Evolutionary conservation across 2,797 vertebrate genomes (phyloP).

Genomic region (Antrozous pallidus): DNA sequence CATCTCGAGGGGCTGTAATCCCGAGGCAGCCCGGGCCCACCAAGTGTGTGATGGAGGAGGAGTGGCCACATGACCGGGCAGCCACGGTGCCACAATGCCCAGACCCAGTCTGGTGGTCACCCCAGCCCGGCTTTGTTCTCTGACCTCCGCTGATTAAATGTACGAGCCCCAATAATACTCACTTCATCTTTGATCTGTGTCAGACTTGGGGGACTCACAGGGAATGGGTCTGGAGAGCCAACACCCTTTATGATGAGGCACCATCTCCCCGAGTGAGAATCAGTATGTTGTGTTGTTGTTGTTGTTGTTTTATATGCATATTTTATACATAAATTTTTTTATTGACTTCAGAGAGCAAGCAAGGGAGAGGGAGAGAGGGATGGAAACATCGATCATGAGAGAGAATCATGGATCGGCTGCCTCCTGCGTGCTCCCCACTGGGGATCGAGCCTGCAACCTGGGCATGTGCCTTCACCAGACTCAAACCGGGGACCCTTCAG

Average conservation of each 20-base stretch:
- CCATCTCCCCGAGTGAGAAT: neutral
- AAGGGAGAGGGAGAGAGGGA: no score
- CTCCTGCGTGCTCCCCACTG: no score
- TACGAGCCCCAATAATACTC: conserved; percentile 38
- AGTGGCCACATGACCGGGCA: conserved; percentile 70
- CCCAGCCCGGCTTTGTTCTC: conserved; percentile 79
- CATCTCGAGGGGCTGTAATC: conserved; percentile 81
- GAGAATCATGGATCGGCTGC: no score
- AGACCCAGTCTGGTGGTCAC: no score
- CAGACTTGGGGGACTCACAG: neutral
- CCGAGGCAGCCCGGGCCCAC: conserved; percentile 78
- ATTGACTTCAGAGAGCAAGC: no score
- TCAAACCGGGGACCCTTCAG: no score
- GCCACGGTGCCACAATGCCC: conserved; percentile 36
- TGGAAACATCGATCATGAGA: no score
- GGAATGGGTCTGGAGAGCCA: neutral
- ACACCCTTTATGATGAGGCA: neutral
- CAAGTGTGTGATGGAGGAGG: conserved; percentile 54
- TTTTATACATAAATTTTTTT: no score
- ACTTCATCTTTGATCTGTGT: conserved; percentile 14
- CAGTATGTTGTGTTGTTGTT: no score
- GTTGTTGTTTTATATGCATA: no score
- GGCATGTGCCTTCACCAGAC: no score
- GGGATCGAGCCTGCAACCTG: no score
- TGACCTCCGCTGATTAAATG: conserved; percentile 73